Percentiles rank a stretch among this genome's conserved stretches.
Evolutionary conservation across 1,140 invertebrate species (phyloP).

Genomic region (Triops longicaudatus): DNA sequence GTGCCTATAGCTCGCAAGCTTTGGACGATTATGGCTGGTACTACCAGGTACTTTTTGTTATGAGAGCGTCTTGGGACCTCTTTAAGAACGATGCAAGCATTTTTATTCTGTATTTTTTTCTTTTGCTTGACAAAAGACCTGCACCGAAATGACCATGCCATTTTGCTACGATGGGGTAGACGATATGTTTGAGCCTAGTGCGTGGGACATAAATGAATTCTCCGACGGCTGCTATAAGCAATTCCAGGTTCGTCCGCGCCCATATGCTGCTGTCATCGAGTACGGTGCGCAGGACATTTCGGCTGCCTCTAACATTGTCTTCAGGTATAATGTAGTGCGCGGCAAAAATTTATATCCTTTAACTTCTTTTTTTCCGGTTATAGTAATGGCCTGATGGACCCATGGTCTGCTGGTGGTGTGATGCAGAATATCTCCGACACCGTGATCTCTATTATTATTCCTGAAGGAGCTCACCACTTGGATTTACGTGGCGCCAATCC

Average conservation of each 20-base stretch:
- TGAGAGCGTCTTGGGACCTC: neutral
- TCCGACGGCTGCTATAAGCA: constrained; percentile 57
- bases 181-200: constrained; percentile 71
- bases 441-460: constrained; percentile 66
- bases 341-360: neutral
- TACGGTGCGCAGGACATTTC: constrained; percentile 71
- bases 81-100: neutral
- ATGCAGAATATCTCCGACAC: constrained; percentile 55
- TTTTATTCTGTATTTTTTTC: neutral
- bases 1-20: constrained; percentile 42
- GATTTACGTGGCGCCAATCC: constrained; percentile 66
- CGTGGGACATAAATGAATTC: constrained; percentile 64
- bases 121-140: constrained; percentile 51
- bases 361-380: neutral
- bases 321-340: constrained; percentile 46
- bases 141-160: constrained; percentile 94
- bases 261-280: constrained; percentile 55
- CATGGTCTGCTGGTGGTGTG: constrained; percentile 89
- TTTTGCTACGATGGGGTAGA: constrained; percentile 66
- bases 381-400: constrained; percentile 84
- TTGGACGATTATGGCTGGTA: constrained; percentile 65
- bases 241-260: constrained; percentile 57
- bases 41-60: constrained; percentile 50
- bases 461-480: constrained; percentile 85
- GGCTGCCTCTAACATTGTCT: constrained; percentile 70